phyloP scores from a whole-genome alignment of 2,113 vertebrate species.

The Electrona antarctica region DNA sequence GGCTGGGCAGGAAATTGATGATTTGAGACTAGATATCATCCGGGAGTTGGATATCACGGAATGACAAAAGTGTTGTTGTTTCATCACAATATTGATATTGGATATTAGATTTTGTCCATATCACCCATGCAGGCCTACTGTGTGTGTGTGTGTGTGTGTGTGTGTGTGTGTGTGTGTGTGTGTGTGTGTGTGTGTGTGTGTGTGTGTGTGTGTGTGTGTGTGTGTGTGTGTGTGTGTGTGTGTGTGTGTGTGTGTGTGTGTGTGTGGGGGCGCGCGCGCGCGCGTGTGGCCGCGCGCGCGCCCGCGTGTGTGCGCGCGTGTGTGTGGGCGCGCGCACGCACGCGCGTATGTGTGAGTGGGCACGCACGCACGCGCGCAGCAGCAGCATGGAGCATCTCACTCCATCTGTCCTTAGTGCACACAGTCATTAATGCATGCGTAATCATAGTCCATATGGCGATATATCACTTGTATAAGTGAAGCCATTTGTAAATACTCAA shows the following conservation, averaged over 20 bases:
- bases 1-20: too few species aligned
- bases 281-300: background rate
- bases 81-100: too few species aligned
- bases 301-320: background rate
- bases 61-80: too few species aligned
- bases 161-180: constrained; percentile 1
- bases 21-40: too few species aligned
- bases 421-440: constrained; percentile 19
- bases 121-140: too few species aligned
- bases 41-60: too few species aligned
- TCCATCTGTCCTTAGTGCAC: background rate
- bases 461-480: constrained; percentile 22
- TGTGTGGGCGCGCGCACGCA: background rate
- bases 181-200: too few species aligned
- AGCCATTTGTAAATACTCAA: constrained; percentile 31
- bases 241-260: background rate
- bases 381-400: constrained; percentile 1
- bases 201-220: too few species aligned
- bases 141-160: background rate
- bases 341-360: constrained; percentile 15
- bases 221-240: constrained; percentile 19
- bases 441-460: constrained; percentile 5
- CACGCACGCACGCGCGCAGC: background rate
- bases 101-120: too few species aligned
- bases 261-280: background rate